phyloP scores from a whole-genome alignment of 2,113 vertebrate species.

The Heterotis niloticus region DNA sequence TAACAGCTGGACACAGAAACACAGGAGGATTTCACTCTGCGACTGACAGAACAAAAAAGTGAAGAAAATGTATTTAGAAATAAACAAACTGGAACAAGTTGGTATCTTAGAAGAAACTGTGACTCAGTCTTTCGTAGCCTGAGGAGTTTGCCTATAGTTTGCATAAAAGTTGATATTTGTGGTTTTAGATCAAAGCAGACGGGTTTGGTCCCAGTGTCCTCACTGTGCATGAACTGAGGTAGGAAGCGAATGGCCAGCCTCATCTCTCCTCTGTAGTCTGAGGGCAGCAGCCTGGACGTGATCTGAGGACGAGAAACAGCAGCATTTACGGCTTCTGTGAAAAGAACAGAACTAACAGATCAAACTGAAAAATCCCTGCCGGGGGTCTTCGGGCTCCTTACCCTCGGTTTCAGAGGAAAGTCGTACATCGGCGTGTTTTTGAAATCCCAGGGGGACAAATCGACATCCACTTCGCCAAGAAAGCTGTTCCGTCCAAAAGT shows the following conservation, averaged over 20 bases:
- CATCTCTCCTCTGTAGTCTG: conserved; percentile 79
- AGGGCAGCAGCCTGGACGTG: conserved; percentile 52
- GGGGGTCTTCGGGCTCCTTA: conserved; percentile 42
- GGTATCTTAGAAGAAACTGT: no score
- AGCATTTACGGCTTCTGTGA: not conserved
- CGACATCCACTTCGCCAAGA: conserved; percentile 87
- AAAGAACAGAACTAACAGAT: no score
- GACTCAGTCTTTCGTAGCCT: no score
- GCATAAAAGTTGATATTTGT: no score
- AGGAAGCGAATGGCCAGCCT: conserved; percentile 85
- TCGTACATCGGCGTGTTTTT: conserved; percentile 77
- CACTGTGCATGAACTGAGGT: conserved; percentile 73
- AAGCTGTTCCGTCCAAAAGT: conserved; percentile 93
- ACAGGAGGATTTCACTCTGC: no score
- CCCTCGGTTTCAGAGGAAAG: conserved; percentile 81
- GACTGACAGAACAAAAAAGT: no score
- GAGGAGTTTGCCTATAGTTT: no score
- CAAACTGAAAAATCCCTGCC: not conserved
- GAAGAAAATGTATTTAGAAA: no score
- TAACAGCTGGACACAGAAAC: no score
- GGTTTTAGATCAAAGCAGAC: no score
- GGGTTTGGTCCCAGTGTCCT: no score
- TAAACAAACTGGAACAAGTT: no score
- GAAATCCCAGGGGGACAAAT: conserved; percentile 87
- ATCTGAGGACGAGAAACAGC: conserved; percentile 54